Conservation (phyloP, 2,113 vertebrate genomes). For the Rattus rattus region DNA sequence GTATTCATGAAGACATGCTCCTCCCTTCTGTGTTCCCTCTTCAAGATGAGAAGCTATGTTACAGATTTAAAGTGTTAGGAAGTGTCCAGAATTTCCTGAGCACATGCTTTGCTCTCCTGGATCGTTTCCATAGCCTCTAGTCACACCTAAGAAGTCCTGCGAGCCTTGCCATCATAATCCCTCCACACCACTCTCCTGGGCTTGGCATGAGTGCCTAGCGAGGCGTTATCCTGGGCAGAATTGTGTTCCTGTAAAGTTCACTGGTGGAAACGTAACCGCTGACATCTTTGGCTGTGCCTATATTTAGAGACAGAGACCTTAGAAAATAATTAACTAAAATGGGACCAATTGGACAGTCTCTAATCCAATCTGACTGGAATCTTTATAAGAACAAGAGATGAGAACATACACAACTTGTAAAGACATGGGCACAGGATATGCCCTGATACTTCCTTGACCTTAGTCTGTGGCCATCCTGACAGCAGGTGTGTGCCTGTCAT, state of each 20-base stretch:
- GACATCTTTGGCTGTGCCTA: neutral
- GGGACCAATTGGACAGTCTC: neutral
- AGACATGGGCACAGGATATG: neutral
- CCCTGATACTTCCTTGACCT: neutral
- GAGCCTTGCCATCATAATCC: neutral
- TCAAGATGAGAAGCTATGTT: neutral
- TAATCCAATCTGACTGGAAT: neutral
- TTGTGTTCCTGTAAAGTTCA: neutral
- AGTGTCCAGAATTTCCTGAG: neutral
- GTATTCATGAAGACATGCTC: neutral
- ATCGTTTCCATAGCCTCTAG: neutral
- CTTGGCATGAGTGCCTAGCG: neutral
- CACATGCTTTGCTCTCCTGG: neutral
- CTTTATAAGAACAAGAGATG: neutral
- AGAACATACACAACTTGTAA: neutral
- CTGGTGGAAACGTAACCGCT: neutral
- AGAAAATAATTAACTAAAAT: conserved; percentile 10
- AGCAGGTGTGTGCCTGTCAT: neutral
- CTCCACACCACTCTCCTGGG: neutral
- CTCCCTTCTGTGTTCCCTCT: neutral
- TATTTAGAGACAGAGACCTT: neutral
- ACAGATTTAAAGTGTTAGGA: neutral
- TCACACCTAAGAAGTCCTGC: neutral
- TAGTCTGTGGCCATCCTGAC: neutral
- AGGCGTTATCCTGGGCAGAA: neutral